Conservation (phyloP, 2,113 vertebrate species). For the Leiothrix lutea region DNA sequence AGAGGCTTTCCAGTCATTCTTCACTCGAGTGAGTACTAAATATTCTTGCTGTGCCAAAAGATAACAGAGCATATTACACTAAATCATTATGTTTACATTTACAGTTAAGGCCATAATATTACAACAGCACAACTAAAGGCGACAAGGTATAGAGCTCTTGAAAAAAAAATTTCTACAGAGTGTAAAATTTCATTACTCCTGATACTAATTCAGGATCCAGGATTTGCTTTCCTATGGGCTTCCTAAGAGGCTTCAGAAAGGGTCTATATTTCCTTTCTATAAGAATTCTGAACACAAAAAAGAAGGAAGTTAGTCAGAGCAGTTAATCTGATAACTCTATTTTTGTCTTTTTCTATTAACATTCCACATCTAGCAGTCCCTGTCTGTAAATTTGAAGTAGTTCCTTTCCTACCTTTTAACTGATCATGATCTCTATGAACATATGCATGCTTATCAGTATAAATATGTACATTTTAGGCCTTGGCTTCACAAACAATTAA, state of each 20-base stretch:
- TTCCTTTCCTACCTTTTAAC: neutral
- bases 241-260: neutral
- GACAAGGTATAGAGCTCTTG: neutral
- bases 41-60: neutral
- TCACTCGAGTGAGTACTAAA: neutral
- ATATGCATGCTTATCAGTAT: neutral
- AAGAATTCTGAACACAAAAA: neutral
- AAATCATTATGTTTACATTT: neutral
- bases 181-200: neutral
- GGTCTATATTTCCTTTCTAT: neutral
- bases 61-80: neutral
- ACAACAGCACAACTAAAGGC: neutral
- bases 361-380: neutral
- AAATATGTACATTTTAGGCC: slow-evolving; percentile 45
- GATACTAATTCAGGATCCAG: neutral
- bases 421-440: neutral
- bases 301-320: neutral
- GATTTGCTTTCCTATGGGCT: neutral
- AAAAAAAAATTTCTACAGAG: neutral
- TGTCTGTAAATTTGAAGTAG: neutral
- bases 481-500: slow-evolving; percentile 10
- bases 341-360: neutral
- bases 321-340: neutral
- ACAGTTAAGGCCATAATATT: neutral
- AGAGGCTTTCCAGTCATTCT: neutral